These are phyloP conservation scores for Erythrocercus mccallii DNA, from an alignment of 2,113 vertebrate species.

Conservation along the genomic window DNA sequence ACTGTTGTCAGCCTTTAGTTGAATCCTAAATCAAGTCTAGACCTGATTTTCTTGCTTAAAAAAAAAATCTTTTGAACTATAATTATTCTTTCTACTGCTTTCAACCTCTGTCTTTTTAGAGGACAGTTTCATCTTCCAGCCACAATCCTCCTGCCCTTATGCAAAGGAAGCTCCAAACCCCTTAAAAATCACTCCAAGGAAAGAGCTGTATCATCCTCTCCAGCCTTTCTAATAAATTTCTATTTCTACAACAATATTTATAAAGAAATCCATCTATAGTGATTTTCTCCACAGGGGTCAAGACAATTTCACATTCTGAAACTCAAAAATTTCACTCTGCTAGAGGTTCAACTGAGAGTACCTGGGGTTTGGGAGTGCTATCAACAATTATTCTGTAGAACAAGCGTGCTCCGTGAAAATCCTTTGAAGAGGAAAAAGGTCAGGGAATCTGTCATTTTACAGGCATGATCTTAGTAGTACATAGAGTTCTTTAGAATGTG, in stretches of 20 bases:
- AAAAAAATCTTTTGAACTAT: not conserved
- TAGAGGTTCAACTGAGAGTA: not conserved
- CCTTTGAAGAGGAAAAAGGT: not conserved
- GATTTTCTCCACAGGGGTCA: not conserved
- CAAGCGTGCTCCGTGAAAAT: not conserved
- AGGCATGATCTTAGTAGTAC: not conserved
- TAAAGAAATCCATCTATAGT: not conserved
- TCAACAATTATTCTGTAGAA: not conserved
- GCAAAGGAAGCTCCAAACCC: not conserved
- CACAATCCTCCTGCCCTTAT: not conserved
- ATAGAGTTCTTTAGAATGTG: not conserved
- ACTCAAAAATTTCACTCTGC: not conserved
- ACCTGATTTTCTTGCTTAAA: not conserved
- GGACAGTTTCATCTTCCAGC: not conserved
- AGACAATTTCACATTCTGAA: not conserved
- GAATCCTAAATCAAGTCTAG: not conserved
- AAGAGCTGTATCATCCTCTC: not conserved
- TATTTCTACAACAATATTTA: not conserved
- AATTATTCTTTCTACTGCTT: not conserved
- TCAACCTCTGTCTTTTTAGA: not conserved
- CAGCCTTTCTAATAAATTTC: not conserved
- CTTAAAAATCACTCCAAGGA: not conserved
- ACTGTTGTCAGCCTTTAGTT: not conserved
- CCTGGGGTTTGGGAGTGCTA: not conserved
- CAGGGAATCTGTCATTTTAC: not conserved